Base-by-base conservation (phyloP, 2,113 vertebrate genomes). In the Orientallactaga bullata region DNA sequence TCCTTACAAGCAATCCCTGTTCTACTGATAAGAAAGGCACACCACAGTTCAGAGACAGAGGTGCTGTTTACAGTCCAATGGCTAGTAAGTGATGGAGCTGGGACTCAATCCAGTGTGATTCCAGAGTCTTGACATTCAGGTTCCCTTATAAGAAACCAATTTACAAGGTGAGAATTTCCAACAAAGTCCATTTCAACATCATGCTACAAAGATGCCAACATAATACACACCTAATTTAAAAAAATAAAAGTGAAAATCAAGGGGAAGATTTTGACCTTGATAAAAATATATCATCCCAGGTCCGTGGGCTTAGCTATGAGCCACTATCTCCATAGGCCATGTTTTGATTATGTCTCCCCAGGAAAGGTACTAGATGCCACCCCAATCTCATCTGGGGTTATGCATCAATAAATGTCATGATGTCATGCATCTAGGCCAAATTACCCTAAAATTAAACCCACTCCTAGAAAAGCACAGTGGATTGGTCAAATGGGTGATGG, bases 371-470 rank as follows among this genome's bases (percentile, higher is more conserved):
- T 51, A 78, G 61, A 69, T 1, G 65, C 71, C 88, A 83, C 77
- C 68, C 76, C 32, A 7, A 3, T 30, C 63, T 87, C 63, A 28
- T 73, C 35, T 66, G 37, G 42, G 94, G 66, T 58, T 28, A 89
- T n/a, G 93, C 61, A 39, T 93, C 88, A 95, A 73, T 37, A 47
- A 82, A 63, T 2, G 0, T 16, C 13, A 18, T 87, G 73, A 85
- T 72, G 85, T 85, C 71, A 65, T 65, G 35, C 85, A 82, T 76
- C 90, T 79, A 10, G n/a, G 88, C 66, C 76, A 47, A 95, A 72
- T 78, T 21, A 24, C 85, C 95, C 94, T 76, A 80, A 97, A 97
- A 97, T 85, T 93, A 98, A 97, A 97, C 92, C 94, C 68, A 51
- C 93, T 96, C 97, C 95, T 94, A 84, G 95, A 92, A 95, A 87